phyloP scores from a whole-genome alignment of 2,888 invertebrate genomes.

The Cryptocephalus moraei region DNA sequence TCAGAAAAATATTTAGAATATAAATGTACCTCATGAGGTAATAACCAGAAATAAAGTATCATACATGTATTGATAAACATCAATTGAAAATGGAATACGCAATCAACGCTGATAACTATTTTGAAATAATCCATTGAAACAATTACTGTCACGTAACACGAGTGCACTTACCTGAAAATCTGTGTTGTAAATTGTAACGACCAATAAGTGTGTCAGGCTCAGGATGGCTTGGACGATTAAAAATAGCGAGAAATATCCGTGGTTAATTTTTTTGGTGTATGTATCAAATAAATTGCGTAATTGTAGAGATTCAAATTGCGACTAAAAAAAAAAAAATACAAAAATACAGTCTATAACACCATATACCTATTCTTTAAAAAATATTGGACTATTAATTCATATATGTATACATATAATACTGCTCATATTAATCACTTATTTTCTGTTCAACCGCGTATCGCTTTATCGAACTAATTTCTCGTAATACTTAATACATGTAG shows the following conservation, averaged over 20 bases:
- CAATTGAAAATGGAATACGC: neutral
- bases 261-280: conserved; percentile 67
- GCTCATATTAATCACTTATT: neutral
- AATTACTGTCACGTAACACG: no score
- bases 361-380: no score
- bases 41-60: no score
- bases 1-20: no score
- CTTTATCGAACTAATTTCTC: no score
- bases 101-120: neutral
- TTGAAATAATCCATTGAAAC: no score
- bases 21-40: no score
- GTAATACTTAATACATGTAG: no score
- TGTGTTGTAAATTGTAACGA: conserved; percentile 9
- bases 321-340: conserved; percentile 43
- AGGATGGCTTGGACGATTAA: conserved; percentile 58
- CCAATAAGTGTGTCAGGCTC: conserved; percentile 49
- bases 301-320: conserved; percentile 64
- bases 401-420: no score
- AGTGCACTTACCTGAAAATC: neutral
- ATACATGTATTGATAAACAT: neutral
- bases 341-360: no score
- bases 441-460: no score
- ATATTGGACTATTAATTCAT: no score
- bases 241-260: conserved; percentile 69
- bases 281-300: conserved; percentile 63